Evolutionary conservation across 1,140 invertebrate genomes (phyloP).

Genomic region (Neotoxoptera formosana): DNA sequence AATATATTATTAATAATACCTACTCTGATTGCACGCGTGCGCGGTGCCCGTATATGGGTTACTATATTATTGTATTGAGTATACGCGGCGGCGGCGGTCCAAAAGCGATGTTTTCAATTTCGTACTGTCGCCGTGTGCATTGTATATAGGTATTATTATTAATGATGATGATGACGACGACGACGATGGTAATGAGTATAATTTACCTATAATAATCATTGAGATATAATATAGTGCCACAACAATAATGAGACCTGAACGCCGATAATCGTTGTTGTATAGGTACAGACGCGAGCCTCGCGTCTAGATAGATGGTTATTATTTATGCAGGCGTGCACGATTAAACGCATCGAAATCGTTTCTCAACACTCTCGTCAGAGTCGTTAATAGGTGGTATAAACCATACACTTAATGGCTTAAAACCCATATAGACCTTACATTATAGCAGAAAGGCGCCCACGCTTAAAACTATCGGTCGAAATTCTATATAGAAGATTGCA

Average conservation of each 20-base stretch:
- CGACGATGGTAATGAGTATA: not conserved
- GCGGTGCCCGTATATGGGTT: not conserved
- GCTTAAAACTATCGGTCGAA: not conserved
- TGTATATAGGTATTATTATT: not conserved
- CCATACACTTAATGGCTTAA: not conserved
- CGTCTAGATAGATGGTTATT: not conserved
- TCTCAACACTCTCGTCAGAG: not conserved
- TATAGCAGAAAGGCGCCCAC: no score
- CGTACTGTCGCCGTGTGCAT: not conserved
- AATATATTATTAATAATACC: not conserved
- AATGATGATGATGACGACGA: not conserved
- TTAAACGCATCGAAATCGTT: not conserved
- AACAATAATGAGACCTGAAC: not conserved
- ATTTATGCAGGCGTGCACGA: not conserved
- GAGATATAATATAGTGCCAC: not conserved
- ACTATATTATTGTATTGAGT: no score
- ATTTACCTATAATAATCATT: not conserved
- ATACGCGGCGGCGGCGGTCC: no score
- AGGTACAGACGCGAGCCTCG: no score
- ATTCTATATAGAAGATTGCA: not conserved
- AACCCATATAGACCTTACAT: not conserved
- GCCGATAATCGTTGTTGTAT: not conserved
- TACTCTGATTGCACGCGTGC: not conserved
- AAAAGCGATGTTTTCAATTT: not conserved
- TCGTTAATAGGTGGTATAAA: not conserved